Evolutionary conservation across 2,113 vertebrate genomes (phyloP), one percentile per base, ranked within the genome.

Genomic region (Pachyramphus minor): DNA sequence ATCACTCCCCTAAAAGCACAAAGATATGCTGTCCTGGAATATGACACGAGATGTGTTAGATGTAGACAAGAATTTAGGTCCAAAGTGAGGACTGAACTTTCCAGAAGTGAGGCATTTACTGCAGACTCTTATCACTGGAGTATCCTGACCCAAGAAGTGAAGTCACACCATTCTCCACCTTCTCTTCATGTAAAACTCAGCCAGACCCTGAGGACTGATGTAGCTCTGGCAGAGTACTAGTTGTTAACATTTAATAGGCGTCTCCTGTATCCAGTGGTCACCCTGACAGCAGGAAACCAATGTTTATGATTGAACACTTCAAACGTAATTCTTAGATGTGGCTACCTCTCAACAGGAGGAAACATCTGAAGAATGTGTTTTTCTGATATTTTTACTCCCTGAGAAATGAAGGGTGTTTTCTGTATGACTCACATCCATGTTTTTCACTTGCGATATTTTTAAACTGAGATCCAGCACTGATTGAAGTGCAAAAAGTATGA

Each of bases 391-490:
- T 97, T 86, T 25, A 92, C 67, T 89, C 49, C 45, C 79, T 76
- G 66, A 87, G 95, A 86, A 96, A 50, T 90, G 83, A 92, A 95
- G 80, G 76, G 79, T 96, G 73, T 93, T 92, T 89, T 97, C 88
- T 97, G 69, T 87, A 97, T 96, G 95, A 97, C 83, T 96, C 93
- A 97, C 90, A 95, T 73, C 84, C 91, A 96, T 80, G 64, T 89
- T 96, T 98, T 97, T 97, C 96, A 93, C 93, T 96, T 95, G 93
- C 12, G 92, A 56, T 97, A 97, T 97, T 97, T 98, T 97, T 95
- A 95, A 93, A 94, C 89, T 71, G 10, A 80, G 96, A 96, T 84
- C 90, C 72, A 96, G 55, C 68, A 59, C 87, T 83, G 96, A 96
- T 22, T 72, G 50, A 82, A 96, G 79, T 60, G 79, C 56, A 89